Evolutionary conservation across 23 tunicate genomes (phyloP).

Genomic region (Aplidium turbinatum): DNA sequence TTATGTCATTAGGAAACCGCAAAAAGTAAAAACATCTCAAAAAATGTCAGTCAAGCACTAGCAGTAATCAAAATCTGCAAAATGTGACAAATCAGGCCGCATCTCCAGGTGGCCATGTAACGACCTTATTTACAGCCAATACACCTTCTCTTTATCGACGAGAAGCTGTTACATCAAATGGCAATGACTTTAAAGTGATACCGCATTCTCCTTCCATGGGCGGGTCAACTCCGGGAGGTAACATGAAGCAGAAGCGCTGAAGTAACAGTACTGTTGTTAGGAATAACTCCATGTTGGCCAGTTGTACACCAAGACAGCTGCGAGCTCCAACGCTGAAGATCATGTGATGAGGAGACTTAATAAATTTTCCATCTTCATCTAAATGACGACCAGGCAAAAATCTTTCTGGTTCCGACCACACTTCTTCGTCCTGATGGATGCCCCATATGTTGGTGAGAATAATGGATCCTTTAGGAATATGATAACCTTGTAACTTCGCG

Average conservation of each 20-base stretch:
- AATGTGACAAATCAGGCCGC: no score
- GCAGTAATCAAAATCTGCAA: no score
- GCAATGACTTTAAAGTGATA: no score
- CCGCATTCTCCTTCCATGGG: constrained; percentile 66
- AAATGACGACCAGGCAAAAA: constrained; percentile 67
- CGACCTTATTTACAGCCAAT: no score
- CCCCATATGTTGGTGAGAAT: constrained; percentile 49
- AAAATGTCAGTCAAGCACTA: no score
- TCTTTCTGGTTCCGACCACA: constrained; percentile 65
- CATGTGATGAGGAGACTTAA: constrained; percentile 41
- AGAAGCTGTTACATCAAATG: no score
- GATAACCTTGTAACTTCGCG: constrained; percentile 50
- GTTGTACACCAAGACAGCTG: constrained; percentile 54
- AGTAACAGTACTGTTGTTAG: constrained; percentile 32
- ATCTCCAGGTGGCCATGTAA: no score
- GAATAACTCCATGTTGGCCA: constrained; percentile 74
- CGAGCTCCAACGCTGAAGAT: constrained; percentile 64
- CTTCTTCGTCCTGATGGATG: constrained; percentile 47
- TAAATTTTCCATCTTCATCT: constrained; percentile 59
- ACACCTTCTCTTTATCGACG: no score
- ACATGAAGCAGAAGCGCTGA: constrained; percentile 41
- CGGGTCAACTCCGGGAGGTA: constrained; percentile 23
- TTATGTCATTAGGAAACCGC: no score
- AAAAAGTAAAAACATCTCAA: no score
- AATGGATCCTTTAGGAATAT: constrained; percentile 47